A percentile compares a stretch with the other conserved stretches of the same genome.
These are phyloP conservation scores for Halcyon badia DNA, from an alignment of 2,797 vertebrate species.

Conservation along the genomic window DNA sequence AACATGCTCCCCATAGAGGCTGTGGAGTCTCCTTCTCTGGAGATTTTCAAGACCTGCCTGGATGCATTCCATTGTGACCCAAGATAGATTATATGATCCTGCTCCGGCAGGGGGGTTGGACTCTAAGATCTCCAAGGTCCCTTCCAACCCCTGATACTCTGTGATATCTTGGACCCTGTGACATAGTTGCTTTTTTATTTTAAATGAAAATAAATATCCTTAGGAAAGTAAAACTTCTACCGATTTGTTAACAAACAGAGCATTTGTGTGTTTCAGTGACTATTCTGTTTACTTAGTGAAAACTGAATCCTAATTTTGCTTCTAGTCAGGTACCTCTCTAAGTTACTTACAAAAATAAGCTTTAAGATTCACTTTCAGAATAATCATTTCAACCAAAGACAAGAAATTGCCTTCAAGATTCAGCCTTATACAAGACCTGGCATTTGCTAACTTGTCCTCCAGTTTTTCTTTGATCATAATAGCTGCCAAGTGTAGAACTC, in stretches of 20 bases:
- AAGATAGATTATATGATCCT: too few species aligned
- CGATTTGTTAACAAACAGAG: background rate
- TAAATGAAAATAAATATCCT: background rate
- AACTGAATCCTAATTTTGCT: background rate
- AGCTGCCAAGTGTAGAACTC: background rate
- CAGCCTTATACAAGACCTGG: background rate
- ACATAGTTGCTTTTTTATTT: background rate
- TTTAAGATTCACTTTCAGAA: background rate
- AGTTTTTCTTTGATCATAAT: background rate
- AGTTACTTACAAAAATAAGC: background rate
- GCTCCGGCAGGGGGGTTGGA: too few species aligned
- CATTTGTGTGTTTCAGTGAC: accelerated
- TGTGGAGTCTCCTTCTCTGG: too few species aligned
- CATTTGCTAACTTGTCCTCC: background rate
- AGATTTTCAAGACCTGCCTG: too few species aligned
- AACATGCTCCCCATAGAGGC: too few species aligned
- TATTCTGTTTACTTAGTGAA: background rate
- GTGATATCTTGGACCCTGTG: too few species aligned
- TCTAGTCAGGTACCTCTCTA: background rate
- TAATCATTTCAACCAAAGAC: background rate
- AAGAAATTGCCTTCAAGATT: background rate
- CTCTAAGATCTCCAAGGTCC: too few species aligned
- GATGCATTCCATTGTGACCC: too few species aligned
- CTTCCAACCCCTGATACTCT: too few species aligned
- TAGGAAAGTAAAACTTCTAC: background rate